Conservation (phyloP, 1,140 invertebrate species). For the Proctacanthus coquilletti region DNA sequence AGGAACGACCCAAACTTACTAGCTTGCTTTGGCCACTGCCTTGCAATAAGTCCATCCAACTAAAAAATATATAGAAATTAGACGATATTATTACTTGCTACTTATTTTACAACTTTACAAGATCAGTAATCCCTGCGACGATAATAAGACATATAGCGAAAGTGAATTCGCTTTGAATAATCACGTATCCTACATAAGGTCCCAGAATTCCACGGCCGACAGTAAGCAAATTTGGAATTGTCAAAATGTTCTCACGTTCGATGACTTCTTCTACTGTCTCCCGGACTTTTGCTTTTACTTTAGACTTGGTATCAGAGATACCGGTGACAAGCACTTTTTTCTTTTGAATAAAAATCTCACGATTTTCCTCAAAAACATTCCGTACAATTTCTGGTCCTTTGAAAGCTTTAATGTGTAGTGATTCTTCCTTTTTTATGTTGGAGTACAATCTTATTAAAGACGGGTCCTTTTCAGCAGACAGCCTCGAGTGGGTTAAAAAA, state of each 20-base stretch:
- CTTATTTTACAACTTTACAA: slow-evolving; percentile 55
- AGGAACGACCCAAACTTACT: slow-evolving; percentile 86
- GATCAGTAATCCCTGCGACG: slow-evolving; percentile 67
- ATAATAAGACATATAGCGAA: slow-evolving; percentile 56
- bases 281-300: slow-evolving; percentile 39
- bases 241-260: slow-evolving; percentile 79
- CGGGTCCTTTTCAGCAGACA: no score
- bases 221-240: slow-evolving; percentile 83
- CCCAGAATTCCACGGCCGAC: slow-evolving; percentile 65
- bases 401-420: slow-evolving; percentile 18
- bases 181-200: slow-evolving; percentile 71
- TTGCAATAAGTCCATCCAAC: slow-evolving; percentile 92
- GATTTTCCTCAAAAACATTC: slow-evolving; percentile 39
- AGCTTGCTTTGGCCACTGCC: slow-evolving; percentile 77
- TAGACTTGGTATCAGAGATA: slow-evolving; percentile 47
- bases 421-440: slow-evolving; percentile 26
- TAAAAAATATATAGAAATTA: slow-evolving; percentile 35
- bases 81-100: slow-evolving; percentile 2
- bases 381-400: slow-evolving; percentile 34
- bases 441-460: no score
- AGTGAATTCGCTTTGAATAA: slow-evolving; percentile 60
- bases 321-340: slow-evolving; percentile 45
- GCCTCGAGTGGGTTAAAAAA: no score
- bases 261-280: slow-evolving; percentile 51
- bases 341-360: slow-evolving; percentile 40